Base-by-base conservation (phyloP, 1,140 invertebrate genomes). In the Oedothorax gibbosus region DNA sequence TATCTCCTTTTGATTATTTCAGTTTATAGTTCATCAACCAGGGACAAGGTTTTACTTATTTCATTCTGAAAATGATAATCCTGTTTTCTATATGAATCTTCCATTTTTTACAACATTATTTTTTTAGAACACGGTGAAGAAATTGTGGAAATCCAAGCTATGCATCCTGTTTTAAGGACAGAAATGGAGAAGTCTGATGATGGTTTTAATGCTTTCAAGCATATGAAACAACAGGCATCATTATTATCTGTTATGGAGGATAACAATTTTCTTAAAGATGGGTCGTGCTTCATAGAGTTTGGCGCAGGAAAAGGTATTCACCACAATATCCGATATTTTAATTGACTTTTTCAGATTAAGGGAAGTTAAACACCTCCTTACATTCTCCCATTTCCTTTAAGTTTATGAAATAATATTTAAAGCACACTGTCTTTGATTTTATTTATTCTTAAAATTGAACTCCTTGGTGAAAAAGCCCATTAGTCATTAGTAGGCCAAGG, bases 261-360 rank as follows among this genome's bases (percentile, higher is more conserved):
- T 2, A 90, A 92, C 78, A 88, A 91, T 15, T 90, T 95, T 66
- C 87, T 94, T 1, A 85, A 87, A 21, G 88, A 92, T 6, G 88
- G 92, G 76, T 94, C 93, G 0, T 94, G 94, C 89, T 96, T 93
- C 88, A 93, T 97, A 76, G 96, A 97, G 90, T 94, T 96, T 89
- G 96, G 96, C 10, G 95, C 95, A 49, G 96, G 96, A n/a, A 95
- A 94, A 93, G 96, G 95, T 92, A 75, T 20, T 9, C 53, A 56
- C 90, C 3, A 68, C 15, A 68, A 68, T 21, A 68, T 68, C 3
- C 8, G 15, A 35, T 18, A 2, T 35, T 2, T 35, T 2, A 2
- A 35, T 35, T n/a, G n/a, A n/a, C 1, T 35, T 35, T 35, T 35
- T 35, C 35, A 35, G 5, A 35, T 35, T 35, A 35, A 5, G 35